phyloP scores from a whole-genome alignment of 2,797 vertebrate genomes.

The Clarias platycephalus region DNA sequence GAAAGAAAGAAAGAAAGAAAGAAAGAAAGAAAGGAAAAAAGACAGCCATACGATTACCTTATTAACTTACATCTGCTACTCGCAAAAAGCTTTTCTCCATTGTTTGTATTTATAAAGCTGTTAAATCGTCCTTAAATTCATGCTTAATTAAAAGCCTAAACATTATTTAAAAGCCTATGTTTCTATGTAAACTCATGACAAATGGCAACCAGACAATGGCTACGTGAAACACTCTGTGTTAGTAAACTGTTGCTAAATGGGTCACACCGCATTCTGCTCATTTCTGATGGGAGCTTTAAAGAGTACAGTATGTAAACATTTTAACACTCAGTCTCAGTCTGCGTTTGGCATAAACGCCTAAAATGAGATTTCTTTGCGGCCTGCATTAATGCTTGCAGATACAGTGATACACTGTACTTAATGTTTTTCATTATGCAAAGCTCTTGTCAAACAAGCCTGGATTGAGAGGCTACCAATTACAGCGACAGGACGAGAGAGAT shows the following conservation, averaged over 20 bases:
- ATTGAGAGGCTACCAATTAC: conserved; percentile 81
- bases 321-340: conserved; percentile 30
- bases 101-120: conserved; percentile 10
- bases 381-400: conserved; percentile 50
- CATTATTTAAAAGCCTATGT: conserved; percentile 24
- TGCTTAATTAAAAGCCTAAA: conserved; percentile 19
- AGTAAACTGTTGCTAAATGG: conserved; percentile 18
- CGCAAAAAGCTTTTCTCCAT: background rate
- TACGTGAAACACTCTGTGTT: background rate
- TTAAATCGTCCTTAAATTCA: background rate
- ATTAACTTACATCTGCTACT: conserved; percentile 5
- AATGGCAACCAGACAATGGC: conserved; percentile 23
- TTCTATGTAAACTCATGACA: conserved; percentile 15
- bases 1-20: background rate
- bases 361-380: conserved; percentile 51
- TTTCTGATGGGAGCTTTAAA: conserved; percentile 10
- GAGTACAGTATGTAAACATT: conserved; percentile 25
- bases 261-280: conserved; percentile 11
- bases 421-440: conserved; percentile 78
- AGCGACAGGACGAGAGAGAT: conserved; percentile 75
- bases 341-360: conserved; percentile 44
- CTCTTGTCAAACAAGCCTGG: conserved; percentile 73
- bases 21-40: background rate
- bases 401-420: conserved; percentile 38
- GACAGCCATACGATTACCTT: background rate